These are phyloP conservation scores for Daphoenositta chrysoptera DNA, from an alignment of 2,113 vertebrate species.

Conservation along the genomic window DNA sequence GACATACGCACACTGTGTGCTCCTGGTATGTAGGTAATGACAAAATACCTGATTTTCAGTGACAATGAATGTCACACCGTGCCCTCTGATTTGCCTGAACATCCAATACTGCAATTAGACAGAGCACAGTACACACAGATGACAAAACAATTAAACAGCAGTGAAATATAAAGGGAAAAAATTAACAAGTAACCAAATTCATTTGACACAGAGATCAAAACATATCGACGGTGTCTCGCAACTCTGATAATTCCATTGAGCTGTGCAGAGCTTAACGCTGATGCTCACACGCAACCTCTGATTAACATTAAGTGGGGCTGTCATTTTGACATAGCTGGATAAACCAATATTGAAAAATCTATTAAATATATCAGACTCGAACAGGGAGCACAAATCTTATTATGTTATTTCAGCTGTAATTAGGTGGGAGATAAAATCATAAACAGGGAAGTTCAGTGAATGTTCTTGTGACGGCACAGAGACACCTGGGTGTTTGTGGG, in stretches of 20 bases:
- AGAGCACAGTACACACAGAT: background rate
- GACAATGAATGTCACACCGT: background rate
- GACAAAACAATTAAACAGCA: slow-evolving; percentile 58
- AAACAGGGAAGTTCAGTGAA: slow-evolving; percentile 13
- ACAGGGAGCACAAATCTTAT: slow-evolving; percentile 59
- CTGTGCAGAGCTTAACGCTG: slow-evolving; percentile 43
- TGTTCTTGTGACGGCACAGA: background rate
- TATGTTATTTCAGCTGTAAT: slow-evolving; percentile 73
- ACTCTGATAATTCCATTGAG: slow-evolving; percentile 66
- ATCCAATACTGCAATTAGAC: slow-evolving; percentile 1
- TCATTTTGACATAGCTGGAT: slow-evolving; percentile 70
- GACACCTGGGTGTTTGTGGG: background rate
- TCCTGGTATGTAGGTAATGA: background rate
- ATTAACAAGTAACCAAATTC: slow-evolving; percentile 57
- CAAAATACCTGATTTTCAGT: background rate
- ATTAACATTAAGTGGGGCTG: slow-evolving; percentile 74
- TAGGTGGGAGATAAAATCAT: slow-evolving; percentile 66
- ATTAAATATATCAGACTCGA: slow-evolving; percentile 70
- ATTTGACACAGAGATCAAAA: slow-evolving; percentile 74
- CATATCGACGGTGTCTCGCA: slow-evolving; percentile 65
- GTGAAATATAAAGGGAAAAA: slow-evolving; percentile 52
- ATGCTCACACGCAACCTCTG: slow-evolving; percentile 58
- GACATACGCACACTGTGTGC: rapidly evolving
- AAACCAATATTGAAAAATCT: slow-evolving; percentile 75
- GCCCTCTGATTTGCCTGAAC: slow-evolving; percentile 20